Percentiles rank a stretch among this genome's conserved stretches.
Evolutionary conservation across 2,888 invertebrate species (phyloP).

Genomic region (Andrena marginata): DNA sequence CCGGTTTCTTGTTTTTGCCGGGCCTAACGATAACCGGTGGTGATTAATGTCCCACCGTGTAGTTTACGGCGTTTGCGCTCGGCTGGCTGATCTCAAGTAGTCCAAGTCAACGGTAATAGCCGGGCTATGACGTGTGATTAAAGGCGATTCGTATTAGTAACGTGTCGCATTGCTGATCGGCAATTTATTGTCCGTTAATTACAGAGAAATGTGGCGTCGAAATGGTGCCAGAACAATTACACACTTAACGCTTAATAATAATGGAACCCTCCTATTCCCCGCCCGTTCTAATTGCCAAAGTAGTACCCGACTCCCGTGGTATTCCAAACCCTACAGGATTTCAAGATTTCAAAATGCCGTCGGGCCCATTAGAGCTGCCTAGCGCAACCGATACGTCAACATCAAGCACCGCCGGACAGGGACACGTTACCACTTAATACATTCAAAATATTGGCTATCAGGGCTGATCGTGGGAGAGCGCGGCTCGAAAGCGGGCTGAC

Average conservation of each 20-base stretch:
- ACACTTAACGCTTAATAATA: too few relatives aligned
- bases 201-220: too few relatives aligned
- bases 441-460: slow-evolving; percentile 14
- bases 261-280: too few relatives aligned
- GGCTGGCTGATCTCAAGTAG: background rate
- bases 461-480: slow-evolving; percentile 41
- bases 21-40: background rate
- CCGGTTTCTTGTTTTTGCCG: background rate
- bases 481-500: background rate
- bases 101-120: background rate
- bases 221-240: too few relatives aligned
- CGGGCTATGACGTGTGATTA: slow-evolving; percentile 12
- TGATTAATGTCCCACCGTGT: background rate
- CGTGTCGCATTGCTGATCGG: background rate
- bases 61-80: background rate
- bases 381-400: slow-evolving; percentile 8
- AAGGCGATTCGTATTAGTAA: background rate
- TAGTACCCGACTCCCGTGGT: too few relatives aligned
- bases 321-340: too few relatives aligned
- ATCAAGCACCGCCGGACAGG: slow-evolving; percentile 5
- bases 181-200: background rate
- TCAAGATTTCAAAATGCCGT: too few relatives aligned
- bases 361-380: too few relatives aligned
- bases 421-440: slow-evolving; percentile 23
- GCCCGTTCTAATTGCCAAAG: too few relatives aligned